Evolutionary conservation across 2,113 vertebrate genomes (phyloP).

Genomic region (Oryzias javanicus): DNA sequence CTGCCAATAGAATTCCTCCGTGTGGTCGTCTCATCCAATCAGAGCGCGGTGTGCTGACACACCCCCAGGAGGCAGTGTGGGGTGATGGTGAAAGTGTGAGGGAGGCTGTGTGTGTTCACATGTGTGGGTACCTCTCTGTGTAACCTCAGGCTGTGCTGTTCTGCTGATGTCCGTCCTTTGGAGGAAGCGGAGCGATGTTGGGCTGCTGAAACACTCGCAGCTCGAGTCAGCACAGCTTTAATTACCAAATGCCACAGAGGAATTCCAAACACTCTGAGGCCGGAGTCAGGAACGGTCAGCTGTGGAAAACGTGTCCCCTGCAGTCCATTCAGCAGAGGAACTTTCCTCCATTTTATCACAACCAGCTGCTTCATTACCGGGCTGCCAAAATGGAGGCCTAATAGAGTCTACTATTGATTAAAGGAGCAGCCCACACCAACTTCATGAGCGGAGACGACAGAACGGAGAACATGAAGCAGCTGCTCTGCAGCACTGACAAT

Average conservation of each 20-base stretch:
- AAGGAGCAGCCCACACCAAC: constrained; percentile 50
- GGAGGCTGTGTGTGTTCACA: not conserved
- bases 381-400: constrained; percentile 72
- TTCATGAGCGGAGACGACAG: not conserved
- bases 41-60: constrained; percentile 44
- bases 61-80: constrained; percentile 56
- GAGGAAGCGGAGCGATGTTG: constrained; percentile 38
- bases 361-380: constrained; percentile 69
- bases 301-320: constrained; percentile 51
- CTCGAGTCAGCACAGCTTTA: constrained; percentile 68
- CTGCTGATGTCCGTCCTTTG: constrained; percentile 59
- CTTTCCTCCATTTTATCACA: constrained; percentile 76
- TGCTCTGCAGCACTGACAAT: not conserved
- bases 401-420: constrained; percentile 65
- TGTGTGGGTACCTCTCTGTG: constrained; percentile 11
- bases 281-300: constrained; percentile 49
- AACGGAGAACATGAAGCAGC: not conserved
- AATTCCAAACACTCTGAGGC: constrained; percentile 33
- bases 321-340: constrained; percentile 51
- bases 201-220: constrained; percentile 58
- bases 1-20: constrained; percentile 42
- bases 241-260: constrained; percentile 60
- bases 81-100: constrained; percentile 25
- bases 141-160: constrained; percentile 51
- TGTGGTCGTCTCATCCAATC: constrained; percentile 45